phyloP scores from a whole-genome alignment of 2,888 invertebrate genomes.

The Bimastos eiseni region DNA sequence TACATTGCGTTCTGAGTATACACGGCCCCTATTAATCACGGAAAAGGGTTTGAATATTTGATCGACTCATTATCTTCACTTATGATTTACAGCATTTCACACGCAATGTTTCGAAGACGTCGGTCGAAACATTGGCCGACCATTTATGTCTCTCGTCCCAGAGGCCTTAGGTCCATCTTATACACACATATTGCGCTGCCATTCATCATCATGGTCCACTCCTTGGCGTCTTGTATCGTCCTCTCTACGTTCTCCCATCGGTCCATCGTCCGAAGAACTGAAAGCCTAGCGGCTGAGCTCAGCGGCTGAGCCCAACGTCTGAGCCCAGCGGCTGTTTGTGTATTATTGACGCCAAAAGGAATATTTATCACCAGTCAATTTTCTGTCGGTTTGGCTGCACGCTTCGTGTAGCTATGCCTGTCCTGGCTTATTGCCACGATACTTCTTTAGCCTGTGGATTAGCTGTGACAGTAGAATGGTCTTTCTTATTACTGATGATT shows the following conservation, averaged over 20 bases:
- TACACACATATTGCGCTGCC: not conserved
- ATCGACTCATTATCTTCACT: constrained; percentile 20
- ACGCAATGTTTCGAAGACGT: constrained; percentile 2
- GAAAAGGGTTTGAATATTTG: constrained; percentile 22
- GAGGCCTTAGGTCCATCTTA: not conserved
- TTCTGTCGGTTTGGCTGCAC: not conserved
- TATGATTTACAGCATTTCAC: not conserved
- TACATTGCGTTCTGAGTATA: not conserved
- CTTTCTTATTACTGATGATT: not conserved
- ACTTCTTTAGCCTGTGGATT: not conserved
- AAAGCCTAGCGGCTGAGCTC: not conserved
- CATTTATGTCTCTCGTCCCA: not conserved
- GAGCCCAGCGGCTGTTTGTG: not conserved
- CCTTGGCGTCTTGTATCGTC: not conserved
- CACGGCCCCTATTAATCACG: not conserved
- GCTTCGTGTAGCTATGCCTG: too few species aligned
- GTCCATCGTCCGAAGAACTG: not conserved
- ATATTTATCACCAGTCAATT: not conserved
- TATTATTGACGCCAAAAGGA: not conserved
- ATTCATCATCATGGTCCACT: too few species aligned
- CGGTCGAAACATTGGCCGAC: not conserved
- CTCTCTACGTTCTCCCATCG: not conserved
- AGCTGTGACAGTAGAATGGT: too few species aligned
- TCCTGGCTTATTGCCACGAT: not conserved
- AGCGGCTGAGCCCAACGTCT: too few species aligned